A percentile compares a stretch with the other conserved stretches of the same genome.
Evolutionary conservation across 1,140 invertebrate species (phyloP).

Genomic region (Scaptomyza hsui): DNA sequence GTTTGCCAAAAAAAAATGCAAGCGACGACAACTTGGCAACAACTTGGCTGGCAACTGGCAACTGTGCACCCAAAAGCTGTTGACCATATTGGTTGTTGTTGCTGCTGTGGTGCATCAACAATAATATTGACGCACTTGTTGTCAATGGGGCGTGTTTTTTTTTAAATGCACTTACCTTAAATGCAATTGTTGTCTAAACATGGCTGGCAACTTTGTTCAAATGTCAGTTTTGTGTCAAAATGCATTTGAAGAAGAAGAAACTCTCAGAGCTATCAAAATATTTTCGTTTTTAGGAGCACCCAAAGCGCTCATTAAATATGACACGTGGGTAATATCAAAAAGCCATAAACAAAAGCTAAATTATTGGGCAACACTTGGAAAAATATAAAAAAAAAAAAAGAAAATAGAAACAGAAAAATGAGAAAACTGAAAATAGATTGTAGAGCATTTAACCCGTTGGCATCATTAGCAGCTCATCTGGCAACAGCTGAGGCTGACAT

Average conservation of each 20-base stretch:
- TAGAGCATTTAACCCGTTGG: constrained; percentile 75
- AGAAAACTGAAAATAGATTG: constrained; percentile 55
- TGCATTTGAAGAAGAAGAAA: constrained; percentile 55
- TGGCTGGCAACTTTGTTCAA: constrained; percentile 74
- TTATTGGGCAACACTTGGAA: constrained; percentile 67
- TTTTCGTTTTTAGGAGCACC: constrained; percentile 47
- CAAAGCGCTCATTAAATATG: constrained; percentile 67
- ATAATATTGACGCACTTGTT: constrained; percentile 46
- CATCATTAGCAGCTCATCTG: constrained; percentile 75
- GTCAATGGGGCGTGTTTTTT: constrained; percentile 68
- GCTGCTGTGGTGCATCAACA: constrained; percentile 38
- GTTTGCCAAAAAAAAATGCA: constrained; percentile 37
- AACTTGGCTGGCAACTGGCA: constrained; percentile 22
- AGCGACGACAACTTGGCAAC: constrained; percentile 6
- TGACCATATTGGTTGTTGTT: constrained; percentile 57
- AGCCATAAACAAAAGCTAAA: constrained; percentile 72
- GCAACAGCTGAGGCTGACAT: constrained; percentile 49
- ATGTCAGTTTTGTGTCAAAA: constrained; percentile 80
- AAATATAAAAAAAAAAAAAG: constrained; percentile 44
- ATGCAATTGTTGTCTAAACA: constrained; percentile 52
- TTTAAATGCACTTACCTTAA: constrained; percentile 35
- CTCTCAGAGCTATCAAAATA: constrained; percentile 53
- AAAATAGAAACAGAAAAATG: constrained; percentile 18
- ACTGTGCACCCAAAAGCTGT: constrained; percentile 57
- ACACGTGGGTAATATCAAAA: constrained; percentile 73